Evolutionary conservation across 2,797 vertebrate species (phyloP).

Genomic region (Rhincodon typus): DNA sequence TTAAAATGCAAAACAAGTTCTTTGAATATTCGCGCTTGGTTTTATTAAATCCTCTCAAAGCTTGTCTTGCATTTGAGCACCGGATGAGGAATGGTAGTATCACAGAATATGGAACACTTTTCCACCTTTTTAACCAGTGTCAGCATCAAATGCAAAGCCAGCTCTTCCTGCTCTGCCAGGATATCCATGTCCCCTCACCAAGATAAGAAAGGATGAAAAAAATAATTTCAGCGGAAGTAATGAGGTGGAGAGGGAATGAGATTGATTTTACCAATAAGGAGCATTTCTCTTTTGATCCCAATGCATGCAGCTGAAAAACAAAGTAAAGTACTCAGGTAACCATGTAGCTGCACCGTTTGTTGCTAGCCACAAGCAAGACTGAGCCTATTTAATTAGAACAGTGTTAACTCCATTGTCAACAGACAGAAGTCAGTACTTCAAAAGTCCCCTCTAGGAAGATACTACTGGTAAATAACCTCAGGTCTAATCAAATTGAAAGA

Average conservation of each 20-base stretch:
- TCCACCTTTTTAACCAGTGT: neutral
- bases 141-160: neutral
- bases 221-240: neutral
- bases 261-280: neutral
- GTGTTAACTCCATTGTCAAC: neutral
- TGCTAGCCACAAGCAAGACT: neutral
- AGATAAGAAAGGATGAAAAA: neutral
- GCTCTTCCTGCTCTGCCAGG: too few species aligned
- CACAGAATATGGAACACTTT: neutral
- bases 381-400: neutral
- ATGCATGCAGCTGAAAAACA: neutral
- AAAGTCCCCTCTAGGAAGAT: neutral
- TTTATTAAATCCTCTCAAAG: slow-evolving; percentile 18
- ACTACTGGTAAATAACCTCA: neutral
- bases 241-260: neutral
- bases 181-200: too few species aligned
- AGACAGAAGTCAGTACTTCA: neutral
- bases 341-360: neutral
- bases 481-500: neutral
- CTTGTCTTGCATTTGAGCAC: neutral
- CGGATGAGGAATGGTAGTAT: neutral
- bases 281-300: neutral
- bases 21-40: neutral
- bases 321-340: neutral
- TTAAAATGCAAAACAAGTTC: neutral